A percentile compares a stretch with the other conserved stretches of the same genome.
Evolutionary conservation across 2,113 vertebrate genomes (phyloP).

Genomic region (Elachura formosa): DNA sequence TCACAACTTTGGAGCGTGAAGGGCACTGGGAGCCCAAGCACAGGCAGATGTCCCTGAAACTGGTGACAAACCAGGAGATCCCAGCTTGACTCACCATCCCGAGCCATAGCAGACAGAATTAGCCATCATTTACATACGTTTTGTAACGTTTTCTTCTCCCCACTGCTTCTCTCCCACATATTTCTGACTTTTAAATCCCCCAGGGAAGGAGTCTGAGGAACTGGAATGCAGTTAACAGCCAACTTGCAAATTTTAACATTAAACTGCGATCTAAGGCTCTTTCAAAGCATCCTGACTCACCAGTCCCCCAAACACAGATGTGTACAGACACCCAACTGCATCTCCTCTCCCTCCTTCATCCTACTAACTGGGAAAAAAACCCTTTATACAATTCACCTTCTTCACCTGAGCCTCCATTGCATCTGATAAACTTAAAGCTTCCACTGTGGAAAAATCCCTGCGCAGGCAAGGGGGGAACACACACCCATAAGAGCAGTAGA

Average conservation of each 20-base stretch:
- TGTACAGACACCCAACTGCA: not conserved
- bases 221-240: not conserved
- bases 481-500: rapidly evolving
- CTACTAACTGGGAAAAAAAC: not conserved
- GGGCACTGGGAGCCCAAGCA: not conserved
- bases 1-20: not conserved
- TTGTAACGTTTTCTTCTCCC: not conserved
- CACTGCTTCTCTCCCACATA: not conserved
- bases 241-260: not conserved
- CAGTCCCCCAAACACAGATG: not conserved
- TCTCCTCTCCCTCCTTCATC: not conserved
- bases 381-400: not conserved
- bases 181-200: not conserved
- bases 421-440: not conserved
- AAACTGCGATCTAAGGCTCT: not conserved
- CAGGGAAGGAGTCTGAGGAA: not conserved
- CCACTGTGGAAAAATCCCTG: rapidly evolving
- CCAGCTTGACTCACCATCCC: not conserved
- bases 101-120: not conserved
- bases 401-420: not conserved
- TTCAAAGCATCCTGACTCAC: not conserved
- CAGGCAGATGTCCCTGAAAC: rapidly evolving
- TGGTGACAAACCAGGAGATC: not conserved
- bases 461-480: not conserved
- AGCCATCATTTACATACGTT: not conserved